Evolutionary conservation across 2,888 invertebrate species (phyloP).

Genomic region (Pristionchus japonicus): DNA sequence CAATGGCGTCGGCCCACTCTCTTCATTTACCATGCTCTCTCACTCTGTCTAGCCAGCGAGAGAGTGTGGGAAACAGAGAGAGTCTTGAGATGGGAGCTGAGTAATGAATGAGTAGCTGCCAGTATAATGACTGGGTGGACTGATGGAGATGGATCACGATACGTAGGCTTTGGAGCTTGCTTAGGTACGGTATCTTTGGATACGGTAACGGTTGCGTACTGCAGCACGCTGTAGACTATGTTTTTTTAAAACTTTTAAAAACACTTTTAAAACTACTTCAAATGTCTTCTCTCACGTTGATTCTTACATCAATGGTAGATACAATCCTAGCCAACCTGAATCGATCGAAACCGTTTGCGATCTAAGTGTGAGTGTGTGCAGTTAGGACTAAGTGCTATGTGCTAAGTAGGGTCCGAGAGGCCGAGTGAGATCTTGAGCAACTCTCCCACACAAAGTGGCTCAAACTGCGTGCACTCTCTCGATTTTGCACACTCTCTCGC

Average conservation of each 20-base stretch:
- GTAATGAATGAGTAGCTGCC: constrained; percentile 6
- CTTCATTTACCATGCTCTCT: neutral
- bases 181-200: neutral
- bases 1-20: neutral
- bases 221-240: too few relatives aligned
- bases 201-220: too few relatives aligned
- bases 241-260: too few relatives aligned
- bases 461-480: neutral
- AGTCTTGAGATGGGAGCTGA: neutral
- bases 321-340: too few relatives aligned
- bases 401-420: constrained; percentile 14
- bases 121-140: neutral
- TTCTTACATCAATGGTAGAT: too few relatives aligned
- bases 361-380: neutral
- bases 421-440: neutral
- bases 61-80: neutral
- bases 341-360: neutral
- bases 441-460: neutral
- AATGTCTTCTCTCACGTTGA: too few relatives aligned
- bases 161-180: neutral
- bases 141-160: constrained; percentile 26
- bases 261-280: too few relatives aligned
- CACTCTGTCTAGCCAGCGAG: neutral
- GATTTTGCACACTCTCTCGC: neutral
- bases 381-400: neutral